Conservation (phyloP, 2,113 vertebrate genomes). For the Sterna hirundo region DNA sequence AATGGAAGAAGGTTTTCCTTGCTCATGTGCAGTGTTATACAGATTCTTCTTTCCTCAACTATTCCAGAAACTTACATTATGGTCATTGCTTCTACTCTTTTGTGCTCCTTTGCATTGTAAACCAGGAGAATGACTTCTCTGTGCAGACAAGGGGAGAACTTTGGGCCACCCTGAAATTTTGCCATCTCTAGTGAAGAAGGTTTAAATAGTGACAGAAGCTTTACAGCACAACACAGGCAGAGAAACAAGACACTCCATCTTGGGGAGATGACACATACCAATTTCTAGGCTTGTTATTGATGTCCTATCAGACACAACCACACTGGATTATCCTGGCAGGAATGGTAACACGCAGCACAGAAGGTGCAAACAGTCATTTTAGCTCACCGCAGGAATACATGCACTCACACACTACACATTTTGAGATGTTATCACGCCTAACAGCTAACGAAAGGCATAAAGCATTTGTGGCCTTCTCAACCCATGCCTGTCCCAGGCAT, state of each 20-base stretch:
- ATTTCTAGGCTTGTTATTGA: slow-evolving; percentile 56
- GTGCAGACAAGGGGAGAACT: background rate
- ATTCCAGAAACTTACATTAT: background rate
- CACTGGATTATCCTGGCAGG: slow-evolving; percentile 24
- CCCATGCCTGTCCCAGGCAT: background rate
- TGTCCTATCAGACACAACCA: slow-evolving; percentile 43
- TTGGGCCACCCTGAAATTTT: slow-evolving; percentile 37
- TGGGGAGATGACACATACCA: slow-evolving; percentile 58
- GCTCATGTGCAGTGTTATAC: background rate
- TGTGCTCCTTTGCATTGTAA: background rate
- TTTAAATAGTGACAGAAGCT: slow-evolving; percentile 68
- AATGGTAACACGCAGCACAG: slow-evolving; percentile 12
- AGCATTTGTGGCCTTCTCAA: background rate
- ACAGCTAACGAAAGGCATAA: background rate
- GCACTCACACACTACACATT: background rate
- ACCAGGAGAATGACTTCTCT: background rate
- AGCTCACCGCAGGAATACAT: background rate
- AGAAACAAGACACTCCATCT: slow-evolving; percentile 64
- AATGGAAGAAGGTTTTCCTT: background rate
- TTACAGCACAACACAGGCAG: slow-evolving; percentile 49
- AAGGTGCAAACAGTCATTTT: slow-evolving; percentile 53
- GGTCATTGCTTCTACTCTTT: background rate
- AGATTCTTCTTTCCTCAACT: background rate
- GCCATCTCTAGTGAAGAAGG: slow-evolving; percentile 22
- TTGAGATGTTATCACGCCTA: background rate